phyloP scores from a whole-genome alignment of 1,140 invertebrate genomes.

The Daktulosphaira vitifoliae region DNA sequence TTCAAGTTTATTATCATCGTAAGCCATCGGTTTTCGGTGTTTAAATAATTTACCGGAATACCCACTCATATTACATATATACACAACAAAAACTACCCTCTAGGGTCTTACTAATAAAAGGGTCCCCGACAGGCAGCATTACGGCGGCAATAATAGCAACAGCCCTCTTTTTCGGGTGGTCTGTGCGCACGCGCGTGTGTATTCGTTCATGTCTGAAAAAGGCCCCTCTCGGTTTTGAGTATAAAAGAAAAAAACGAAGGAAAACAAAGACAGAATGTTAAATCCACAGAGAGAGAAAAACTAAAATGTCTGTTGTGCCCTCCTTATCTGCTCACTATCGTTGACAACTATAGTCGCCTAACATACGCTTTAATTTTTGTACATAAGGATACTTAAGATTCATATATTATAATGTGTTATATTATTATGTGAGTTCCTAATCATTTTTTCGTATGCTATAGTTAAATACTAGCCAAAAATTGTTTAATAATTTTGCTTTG shows the following conservation, averaged over 20 bases:
- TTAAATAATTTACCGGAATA: slow-evolving; percentile 26
- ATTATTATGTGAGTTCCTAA: too few relatives aligned
- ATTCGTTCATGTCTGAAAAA: neutral
- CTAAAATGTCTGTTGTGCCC: slow-evolving; percentile 1
- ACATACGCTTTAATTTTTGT: slow-evolving; percentile 15
- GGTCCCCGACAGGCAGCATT: too few relatives aligned
- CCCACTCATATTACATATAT: too few relatives aligned
- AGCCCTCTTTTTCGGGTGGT: neutral
- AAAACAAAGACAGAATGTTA: neutral
- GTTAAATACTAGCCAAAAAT: too few relatives aligned
- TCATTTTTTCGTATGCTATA: too few relatives aligned
- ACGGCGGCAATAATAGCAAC: slow-evolving; percentile 11
- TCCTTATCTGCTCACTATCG: neutral
- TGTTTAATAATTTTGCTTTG: too few relatives aligned
- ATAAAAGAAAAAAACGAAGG: neutral
- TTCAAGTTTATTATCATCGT: slow-evolving; percentile 20
- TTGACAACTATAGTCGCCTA: slow-evolving; percentile 4
- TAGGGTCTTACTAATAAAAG: slow-evolving; percentile 12
- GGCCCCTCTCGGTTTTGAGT: slow-evolving; percentile 14
- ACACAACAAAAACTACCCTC: too few relatives aligned
- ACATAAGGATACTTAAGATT: too few relatives aligned
- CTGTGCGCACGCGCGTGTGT: neutral
- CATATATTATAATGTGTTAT: too few relatives aligned
- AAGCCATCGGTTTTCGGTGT: slow-evolving; percentile 13
- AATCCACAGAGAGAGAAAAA: neutral